A percentile compares a stretch with the other conserved stretches of the same genome.
phyloP scores from a whole-genome alignment of 2,888 invertebrate genomes.

The Smittia aterrima region DNA sequence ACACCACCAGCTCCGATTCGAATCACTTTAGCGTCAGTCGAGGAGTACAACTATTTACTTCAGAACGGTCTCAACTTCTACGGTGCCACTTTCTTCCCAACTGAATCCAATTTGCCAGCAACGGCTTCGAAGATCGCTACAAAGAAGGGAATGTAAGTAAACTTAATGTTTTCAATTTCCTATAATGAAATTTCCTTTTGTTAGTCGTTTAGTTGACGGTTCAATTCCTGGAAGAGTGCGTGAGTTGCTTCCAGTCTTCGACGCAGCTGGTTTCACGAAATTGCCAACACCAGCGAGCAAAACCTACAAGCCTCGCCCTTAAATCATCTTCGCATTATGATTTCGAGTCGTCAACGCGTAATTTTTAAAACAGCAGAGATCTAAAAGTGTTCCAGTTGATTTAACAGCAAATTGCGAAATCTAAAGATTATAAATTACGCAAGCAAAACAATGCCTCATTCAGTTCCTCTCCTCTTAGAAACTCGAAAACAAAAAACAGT shows the following conservation, averaged over 20 bases:
- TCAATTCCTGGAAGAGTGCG: constrained; percentile 68
- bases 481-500: no score
- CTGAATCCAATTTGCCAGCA: constrained; percentile 69
- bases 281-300: constrained; percentile 78
- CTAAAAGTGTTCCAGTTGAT: constrained; percentile 10
- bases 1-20: constrained; percentile 65
- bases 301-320: constrained; percentile 62
- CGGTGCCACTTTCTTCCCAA: constrained; percentile 84
- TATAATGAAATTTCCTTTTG: neutral
- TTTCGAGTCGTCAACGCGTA: neutral
- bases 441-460: neutral
- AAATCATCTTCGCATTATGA: constrained; percentile 33
- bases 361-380: neutral
- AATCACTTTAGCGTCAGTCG: constrained; percentile 71
- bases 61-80: constrained; percentile 85
- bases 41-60: constrained; percentile 73
- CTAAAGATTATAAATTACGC: neutral
- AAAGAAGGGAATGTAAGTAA: constrained; percentile 52
- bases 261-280: constrained; percentile 80
- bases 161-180: neutral
- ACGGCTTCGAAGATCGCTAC: constrained; percentile 62
- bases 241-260: constrained; percentile 77
- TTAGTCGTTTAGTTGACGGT: constrained; percentile 63
- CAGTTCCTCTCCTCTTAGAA: neutral
- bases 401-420: constrained; percentile 22